Conservation (phyloP, 2,797 vertebrate genomes). For the Sebastes glaucus region DNA sequence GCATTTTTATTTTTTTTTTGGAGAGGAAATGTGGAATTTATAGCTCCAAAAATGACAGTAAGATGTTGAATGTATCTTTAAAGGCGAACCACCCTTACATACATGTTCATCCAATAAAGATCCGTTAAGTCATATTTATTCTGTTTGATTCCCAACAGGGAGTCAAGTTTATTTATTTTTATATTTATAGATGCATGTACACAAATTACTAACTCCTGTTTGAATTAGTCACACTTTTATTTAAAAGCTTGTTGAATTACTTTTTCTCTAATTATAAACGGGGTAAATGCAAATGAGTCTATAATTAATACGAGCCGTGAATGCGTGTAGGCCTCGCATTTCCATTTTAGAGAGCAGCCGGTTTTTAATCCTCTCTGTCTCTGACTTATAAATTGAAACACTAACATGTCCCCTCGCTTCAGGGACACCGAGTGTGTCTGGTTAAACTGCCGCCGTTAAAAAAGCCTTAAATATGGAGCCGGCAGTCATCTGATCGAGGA, state of each 20-base stretch:
- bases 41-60: slow-evolving; percentile 78
- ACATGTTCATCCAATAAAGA: slow-evolving; percentile 88
- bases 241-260: slow-evolving; percentile 68
- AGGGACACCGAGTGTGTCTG: slow-evolving; percentile 52
- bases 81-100: slow-evolving; percentile 78
- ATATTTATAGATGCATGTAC: slow-evolving; percentile 16
- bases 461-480: slow-evolving; percentile 62
- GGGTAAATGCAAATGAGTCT: slow-evolving; percentile 68
- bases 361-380: slow-evolving; percentile 72
- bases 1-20: slow-evolving; percentile 33
- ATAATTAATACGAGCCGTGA: slow-evolving; percentile 72
- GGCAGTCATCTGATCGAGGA: slow-evolving; percentile 72
- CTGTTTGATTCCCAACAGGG: slow-evolving; percentile 55
- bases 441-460: slow-evolving; percentile 44
- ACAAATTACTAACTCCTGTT: slow-evolving; percentile 49
- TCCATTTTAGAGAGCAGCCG: slow-evolving; percentile 66
- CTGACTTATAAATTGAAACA: slow-evolving; percentile 66
- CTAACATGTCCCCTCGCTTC: slow-evolving; percentile 58
- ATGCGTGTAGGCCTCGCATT: slow-evolving; percentile 57
- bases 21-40: slow-evolving; percentile 75
- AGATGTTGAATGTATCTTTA: slow-evolving; percentile 86
- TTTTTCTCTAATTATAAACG: slow-evolving; percentile 57
- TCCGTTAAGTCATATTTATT: slow-evolving; percentile 79
- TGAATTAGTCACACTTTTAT: slow-evolving; percentile 73
- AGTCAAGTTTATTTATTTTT: slow-evolving; percentile 13